A percentile compares a stretch with the other conserved stretches of the same genome.
phyloP scores from a whole-genome alignment of 2,888 invertebrate species.

The Hipparchia sbordonii region DNA sequence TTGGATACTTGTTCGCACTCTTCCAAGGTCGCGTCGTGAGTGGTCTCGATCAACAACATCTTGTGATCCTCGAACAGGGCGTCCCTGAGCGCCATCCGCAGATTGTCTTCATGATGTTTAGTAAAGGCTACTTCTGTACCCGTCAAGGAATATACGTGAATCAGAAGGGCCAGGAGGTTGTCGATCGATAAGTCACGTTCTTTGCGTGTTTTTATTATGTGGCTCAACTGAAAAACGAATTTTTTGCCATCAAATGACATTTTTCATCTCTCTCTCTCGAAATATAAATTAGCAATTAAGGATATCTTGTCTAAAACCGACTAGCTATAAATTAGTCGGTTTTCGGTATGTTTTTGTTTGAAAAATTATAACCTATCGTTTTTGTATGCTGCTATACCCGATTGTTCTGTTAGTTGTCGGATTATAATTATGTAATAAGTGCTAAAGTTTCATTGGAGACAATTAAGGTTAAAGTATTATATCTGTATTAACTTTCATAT shows the following conservation, averaged over 20 bases:
- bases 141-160: slow-evolving; percentile 84
- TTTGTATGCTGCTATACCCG: too few species aligned
- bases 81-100: slow-evolving; percentile 75
- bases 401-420: too few species aligned
- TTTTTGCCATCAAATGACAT: background rate
- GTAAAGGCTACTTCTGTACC: slow-evolving; percentile 83
- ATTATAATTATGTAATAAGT: too few species aligned
- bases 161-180: slow-evolving; percentile 82
- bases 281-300: too few species aligned
- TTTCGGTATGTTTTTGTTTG: too few species aligned
- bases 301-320: too few species aligned
- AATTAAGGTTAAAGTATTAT: too few species aligned
- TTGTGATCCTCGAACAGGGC: slow-evolving; percentile 84
- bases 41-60: slow-evolving; percentile 49
- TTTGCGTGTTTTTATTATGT: slow-evolving; percentile 80
- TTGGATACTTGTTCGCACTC: slow-evolving; percentile 58
- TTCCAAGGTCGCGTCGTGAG: slow-evolving; percentile 56
- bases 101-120: slow-evolving; percentile 73
- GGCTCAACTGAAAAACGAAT: slow-evolving; percentile 72
- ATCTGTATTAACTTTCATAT: too few species aligned
- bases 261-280: too few species aligned
- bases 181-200: slow-evolving; percentile 80
- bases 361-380: too few species aligned
- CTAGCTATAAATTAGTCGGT: too few species aligned
- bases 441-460: too few species aligned